Conservation (phyloP, 1,140 invertebrate species). For the Argopecten irradians region DNA sequence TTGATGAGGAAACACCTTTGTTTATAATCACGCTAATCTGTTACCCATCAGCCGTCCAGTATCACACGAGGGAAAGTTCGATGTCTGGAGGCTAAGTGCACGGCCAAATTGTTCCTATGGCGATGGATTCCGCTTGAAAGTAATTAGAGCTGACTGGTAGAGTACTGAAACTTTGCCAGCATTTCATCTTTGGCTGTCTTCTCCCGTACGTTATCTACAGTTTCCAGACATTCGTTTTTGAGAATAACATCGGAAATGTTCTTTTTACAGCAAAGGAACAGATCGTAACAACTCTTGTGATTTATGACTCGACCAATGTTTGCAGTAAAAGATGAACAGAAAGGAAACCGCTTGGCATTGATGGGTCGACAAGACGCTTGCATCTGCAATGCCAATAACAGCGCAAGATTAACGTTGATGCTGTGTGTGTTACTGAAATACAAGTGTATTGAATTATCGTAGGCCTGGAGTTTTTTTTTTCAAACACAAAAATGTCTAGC, state of each 20-base stretch:
- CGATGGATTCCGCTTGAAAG: neutral
- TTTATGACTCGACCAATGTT: neutral
- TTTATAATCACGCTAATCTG: neutral
- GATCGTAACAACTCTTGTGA: constrained; percentile 4
- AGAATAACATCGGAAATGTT: neutral
- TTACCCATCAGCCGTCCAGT: neutral
- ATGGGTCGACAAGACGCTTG: neutral
- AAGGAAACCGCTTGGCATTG: neutral
- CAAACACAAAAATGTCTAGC: no score
- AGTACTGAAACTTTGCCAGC: neutral
- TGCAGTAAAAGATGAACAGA: neutral
- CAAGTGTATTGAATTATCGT: neutral
- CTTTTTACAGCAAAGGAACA: neutral
- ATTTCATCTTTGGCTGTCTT: neutral
- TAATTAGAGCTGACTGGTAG: neutral
- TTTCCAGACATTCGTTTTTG: neutral
- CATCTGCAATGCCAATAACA: constrained; percentile 14
- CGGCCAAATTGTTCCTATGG: neutral
- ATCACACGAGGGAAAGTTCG: neutral
- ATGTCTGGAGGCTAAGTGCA: neutral
- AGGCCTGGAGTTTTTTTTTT: neutral
- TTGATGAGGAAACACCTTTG: neutral
- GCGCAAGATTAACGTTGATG: neutral
- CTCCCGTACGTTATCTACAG: neutral
- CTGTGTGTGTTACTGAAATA: neutral